Evolutionary conservation across 2,113 vertebrate species (phyloP).

Genomic region (Nothocercus nigrocapillus): DNA sequence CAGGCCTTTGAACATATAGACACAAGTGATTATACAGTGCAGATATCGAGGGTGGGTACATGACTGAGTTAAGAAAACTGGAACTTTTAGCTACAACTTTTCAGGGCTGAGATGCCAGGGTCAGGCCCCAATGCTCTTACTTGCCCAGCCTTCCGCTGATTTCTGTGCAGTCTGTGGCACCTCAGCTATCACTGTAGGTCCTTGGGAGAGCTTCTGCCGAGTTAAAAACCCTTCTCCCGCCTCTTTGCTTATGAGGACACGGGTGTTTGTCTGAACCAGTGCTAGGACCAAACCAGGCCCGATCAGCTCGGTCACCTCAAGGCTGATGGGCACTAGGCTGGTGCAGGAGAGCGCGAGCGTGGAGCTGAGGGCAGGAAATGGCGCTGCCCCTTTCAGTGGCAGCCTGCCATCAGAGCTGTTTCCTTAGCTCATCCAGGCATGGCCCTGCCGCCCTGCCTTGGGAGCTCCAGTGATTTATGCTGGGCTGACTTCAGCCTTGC

Average conservation of each 20-base stretch:
- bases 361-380: not conserved
- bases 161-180: not conserved
- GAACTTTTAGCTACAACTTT: not conserved
- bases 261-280: not conserved
- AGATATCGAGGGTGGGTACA: not conserved
- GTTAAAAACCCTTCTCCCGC: not conserved
- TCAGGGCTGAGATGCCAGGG: not conserved
- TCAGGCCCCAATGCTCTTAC: not conserved
- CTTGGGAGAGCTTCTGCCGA: not conserved
- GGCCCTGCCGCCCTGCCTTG: not conserved
- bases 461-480: not conserved
- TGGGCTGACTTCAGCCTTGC: not conserved
- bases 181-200: not conserved
- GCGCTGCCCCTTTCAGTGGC: not conserved
- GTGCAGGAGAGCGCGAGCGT: not conserved
- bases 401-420: constrained; percentile 2
- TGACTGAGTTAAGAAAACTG: not conserved
- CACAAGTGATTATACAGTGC: not conserved
- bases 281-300: not conserved
- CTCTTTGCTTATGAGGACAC: not conserved
- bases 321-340: fast-evolving
- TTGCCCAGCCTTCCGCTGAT: not conserved
- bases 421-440: not conserved
- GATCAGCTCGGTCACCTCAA: not conserved
- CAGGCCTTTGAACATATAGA: not conserved